Evolutionary conservation across 1,140 invertebrate genomes (phyloP).

Genomic region (Microplitis demolitor): DNA sequence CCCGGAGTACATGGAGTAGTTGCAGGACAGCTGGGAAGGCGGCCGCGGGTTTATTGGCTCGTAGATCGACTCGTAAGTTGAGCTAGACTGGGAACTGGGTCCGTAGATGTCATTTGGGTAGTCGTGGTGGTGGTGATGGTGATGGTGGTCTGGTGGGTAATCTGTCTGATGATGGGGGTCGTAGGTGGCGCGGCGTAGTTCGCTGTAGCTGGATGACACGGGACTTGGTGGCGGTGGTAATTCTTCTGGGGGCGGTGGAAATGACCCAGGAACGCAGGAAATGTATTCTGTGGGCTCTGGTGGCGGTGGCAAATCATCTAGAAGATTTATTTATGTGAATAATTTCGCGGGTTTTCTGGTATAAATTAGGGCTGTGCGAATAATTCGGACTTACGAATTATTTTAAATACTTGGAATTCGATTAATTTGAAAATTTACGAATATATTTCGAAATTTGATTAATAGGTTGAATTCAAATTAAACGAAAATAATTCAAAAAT

Average conservation of each 20-base stretch:
- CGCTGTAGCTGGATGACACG: constrained; percentile 85
- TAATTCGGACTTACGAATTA: too few species aligned
- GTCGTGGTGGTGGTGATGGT: constrained; percentile 29
- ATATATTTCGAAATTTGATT: too few species aligned
- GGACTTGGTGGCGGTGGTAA: constrained; percentile 76
- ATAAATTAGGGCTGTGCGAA: too few species aligned
- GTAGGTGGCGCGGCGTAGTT: constrained; percentile 75
- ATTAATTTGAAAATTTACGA: too few species aligned
- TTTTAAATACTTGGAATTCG: too few species aligned
- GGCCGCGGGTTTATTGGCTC: constrained; percentile 88
- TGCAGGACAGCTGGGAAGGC: constrained; percentile 73
- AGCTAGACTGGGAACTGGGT: constrained; percentile 70
- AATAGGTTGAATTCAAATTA: too few species aligned
- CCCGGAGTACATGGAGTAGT: constrained; percentile 75
- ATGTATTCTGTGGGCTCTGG: constrained; percentile 62
- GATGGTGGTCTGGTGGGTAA: constrained; percentile 48
- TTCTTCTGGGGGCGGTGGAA: constrained; percentile 72
- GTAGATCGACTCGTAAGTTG: constrained; percentile 90
- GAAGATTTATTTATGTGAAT: too few species aligned
- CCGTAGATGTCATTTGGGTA: constrained; percentile 68
- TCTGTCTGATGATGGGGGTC: constrained; percentile 54
- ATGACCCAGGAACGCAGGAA: constrained; percentile 59
- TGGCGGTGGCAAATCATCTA: constrained; percentile 67
- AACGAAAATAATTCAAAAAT: too few species aligned
- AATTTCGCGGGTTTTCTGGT: too few species aligned